Evolutionary conservation across 2,113 vertebrate species (phyloP).

Genomic region (Todiramphus saurophagus): DNA sequence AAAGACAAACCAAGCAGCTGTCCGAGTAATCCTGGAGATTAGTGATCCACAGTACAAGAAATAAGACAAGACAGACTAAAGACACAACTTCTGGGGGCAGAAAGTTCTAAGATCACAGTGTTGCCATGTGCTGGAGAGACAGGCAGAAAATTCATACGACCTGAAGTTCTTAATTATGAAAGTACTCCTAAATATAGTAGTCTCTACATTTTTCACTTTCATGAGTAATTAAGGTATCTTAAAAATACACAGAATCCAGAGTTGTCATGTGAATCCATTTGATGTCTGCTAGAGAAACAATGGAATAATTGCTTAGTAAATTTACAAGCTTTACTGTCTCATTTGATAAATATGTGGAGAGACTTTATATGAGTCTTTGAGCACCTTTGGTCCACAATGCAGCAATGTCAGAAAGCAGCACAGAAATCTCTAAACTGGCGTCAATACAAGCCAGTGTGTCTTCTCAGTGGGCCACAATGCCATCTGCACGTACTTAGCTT

Average conservation of each 20-base stretch:
- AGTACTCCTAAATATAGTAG: not conserved
- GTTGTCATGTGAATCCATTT: not conserved
- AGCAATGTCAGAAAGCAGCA: not conserved
- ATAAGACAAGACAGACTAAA: not conserved
- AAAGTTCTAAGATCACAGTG: not conserved
- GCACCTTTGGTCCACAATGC: not conserved
- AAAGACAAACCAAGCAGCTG: not conserved
- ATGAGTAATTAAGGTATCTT: not conserved
- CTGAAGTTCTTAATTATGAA: not conserved
- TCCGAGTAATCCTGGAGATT: not conserved
- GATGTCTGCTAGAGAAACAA: not conserved
- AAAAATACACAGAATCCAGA: not conserved
- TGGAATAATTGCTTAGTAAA: not conserved
- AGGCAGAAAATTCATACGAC: not conserved
- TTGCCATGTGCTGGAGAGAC: not conserved
- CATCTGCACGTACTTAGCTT: not conserved
- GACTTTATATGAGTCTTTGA: not conserved
- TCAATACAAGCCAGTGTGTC: fast-evolving
- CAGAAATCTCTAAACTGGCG: not conserved
- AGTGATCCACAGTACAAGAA: not conserved
- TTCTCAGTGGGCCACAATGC: not conserved
- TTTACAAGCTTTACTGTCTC: not conserved
- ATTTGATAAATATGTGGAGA: not conserved
- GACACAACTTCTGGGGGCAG: not conserved
- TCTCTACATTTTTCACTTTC: not conserved